phyloP scores from a whole-genome alignment of 2,888 invertebrate species.

The Alloscopus bannaensis region DNA sequence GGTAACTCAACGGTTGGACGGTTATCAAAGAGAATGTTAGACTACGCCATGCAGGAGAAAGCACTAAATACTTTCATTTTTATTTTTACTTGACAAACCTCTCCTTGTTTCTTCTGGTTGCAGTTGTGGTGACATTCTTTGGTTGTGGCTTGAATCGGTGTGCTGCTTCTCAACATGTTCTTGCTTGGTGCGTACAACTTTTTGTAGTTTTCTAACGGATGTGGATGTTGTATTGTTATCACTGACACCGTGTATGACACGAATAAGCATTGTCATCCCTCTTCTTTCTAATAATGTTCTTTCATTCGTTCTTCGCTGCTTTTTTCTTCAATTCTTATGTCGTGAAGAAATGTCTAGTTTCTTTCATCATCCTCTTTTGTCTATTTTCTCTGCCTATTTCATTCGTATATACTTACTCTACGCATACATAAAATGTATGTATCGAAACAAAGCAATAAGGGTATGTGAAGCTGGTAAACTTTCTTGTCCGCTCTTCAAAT shows the following conservation, averaged over 20 bases:
- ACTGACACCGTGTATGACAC: conserved; percentile 60
- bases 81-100: conserved; percentile 51
- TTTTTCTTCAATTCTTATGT: conserved; percentile 27
- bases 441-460: too few species aligned
- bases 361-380: conserved; percentile 5
- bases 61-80: neutral
- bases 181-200: conserved; percentile 14
- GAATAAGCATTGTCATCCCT: conserved; percentile 56
- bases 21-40: too few species aligned
- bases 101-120: conserved; percentile 6
- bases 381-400: conserved; percentile 9
- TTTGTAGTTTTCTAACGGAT: conserved; percentile 58
- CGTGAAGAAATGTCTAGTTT: conserved; percentile 34
- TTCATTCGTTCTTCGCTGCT: conserved; percentile 24
- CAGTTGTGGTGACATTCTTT: conserved; percentile 35
- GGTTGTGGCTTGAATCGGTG: conserved; percentile 19
- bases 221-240: conserved; percentile 62
- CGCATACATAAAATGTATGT: too few species aligned
- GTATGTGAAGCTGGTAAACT: conserved; percentile 22
- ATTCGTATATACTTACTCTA: conserved; percentile 1
- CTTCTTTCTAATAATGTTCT: too few species aligned
- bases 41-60: too few species aligned
- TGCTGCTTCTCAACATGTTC: conserved; percentile 14
- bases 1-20: too few species aligned
- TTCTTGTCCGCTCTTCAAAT: conserved; percentile 51